Evolutionary conservation across 2,113 vertebrate species (phyloP), one percentile per base, ranked within the genome.

Genomic region (Gorsachius goisagi): DNA sequence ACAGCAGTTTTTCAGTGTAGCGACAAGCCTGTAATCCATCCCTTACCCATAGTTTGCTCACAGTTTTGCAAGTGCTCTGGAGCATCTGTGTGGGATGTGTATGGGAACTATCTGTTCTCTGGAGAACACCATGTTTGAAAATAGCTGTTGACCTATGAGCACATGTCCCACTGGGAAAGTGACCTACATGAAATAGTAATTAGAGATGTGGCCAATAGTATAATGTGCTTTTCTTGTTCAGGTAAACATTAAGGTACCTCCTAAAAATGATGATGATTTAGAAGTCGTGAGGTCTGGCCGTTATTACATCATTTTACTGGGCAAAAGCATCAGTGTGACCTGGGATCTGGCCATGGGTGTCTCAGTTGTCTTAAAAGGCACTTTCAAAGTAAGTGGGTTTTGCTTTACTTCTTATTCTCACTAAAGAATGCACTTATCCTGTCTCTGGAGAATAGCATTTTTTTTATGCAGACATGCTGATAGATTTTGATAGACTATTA

Each of bases 281-380:
- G 99, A 99, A 96, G 98, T 99, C 47, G 39, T 99, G 33, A 98
- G 95, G 22, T 99, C 99, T 5, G 99, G 99, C 35, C 98, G 98
- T 35, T 99, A 98, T 75, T 98, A 99, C 90, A 98, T 99, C 6
- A 75, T 99, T 89, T 97, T 99, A 63, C 97, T 99, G 78, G 98
- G 99, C 30, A 98, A 98, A 93, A 96, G 97, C 45, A 98, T 99
- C 62, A 98, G 97, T 11, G 95, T 99, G 79, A 98, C 98, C 80
- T 99, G 99, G 99, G 99, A 99, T 95, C 98, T 74, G 45, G 98
- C 97, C 92, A 99, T 99, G 89, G 97, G 96, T 8, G 59, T 99
- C 68, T 98, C 98, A 0, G 97, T 99, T 92, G 98, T 98, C 94
- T 98, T 99, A 95, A 99, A 98, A 81, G 98, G 97, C 87, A 85